Evolutionary conservation across 1,140 invertebrate genomes (phyloP), one percentile per base, ranked within the genome.

Genomic region (Heterodera carotae): DNA sequence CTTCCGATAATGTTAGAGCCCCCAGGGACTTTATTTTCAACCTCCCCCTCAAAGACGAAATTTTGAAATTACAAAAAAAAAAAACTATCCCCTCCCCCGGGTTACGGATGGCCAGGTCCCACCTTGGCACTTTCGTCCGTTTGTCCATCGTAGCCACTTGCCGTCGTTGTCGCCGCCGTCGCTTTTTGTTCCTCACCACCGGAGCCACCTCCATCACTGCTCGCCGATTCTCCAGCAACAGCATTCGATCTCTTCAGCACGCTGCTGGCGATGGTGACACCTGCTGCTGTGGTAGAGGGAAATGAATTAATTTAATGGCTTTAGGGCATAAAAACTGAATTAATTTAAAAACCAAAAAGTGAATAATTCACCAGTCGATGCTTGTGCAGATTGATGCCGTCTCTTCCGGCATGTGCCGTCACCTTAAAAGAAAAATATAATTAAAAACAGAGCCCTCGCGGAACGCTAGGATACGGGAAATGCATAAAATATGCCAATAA

Each of bases 131-230:
- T 43, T 10, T 43, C 39, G 7, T 7, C 1, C 39, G 60, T 31
- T 62, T 62, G 60, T 62, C n/a, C 60, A 43, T 22, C 60, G n/a
- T 18, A n/a, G n/a, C n/a, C n/a, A n/a, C n/a, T n/a, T n/a, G n/a
- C 29, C 62, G 22, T 27, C 62, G 27, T 22, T 29, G 25, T 2
- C 62, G 62, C 62, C 62, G 62, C 0, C 62, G 33, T 10, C 62
- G 0, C 48, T 56, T 56, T 56, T 56, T 56, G 62, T 34, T 66
- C 62, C 62, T 66, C 62, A 27, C 62, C 33, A 27, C 62, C 62
- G 29, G 62, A 66, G 29, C n/a, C 27, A 10, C 62, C n/a, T n/a
- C n/a, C 62, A 4, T 66, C 62, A 27, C 62, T 66, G 62, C 62
- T 31, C 29, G 29, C 29, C 62, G 62, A 27, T 34, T 66, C 62